Evolutionary conservation across 1,140 invertebrate genomes (phyloP), one percentile per base, ranked within the genome.

Genomic region (Trachelipus rathkii): DNA sequence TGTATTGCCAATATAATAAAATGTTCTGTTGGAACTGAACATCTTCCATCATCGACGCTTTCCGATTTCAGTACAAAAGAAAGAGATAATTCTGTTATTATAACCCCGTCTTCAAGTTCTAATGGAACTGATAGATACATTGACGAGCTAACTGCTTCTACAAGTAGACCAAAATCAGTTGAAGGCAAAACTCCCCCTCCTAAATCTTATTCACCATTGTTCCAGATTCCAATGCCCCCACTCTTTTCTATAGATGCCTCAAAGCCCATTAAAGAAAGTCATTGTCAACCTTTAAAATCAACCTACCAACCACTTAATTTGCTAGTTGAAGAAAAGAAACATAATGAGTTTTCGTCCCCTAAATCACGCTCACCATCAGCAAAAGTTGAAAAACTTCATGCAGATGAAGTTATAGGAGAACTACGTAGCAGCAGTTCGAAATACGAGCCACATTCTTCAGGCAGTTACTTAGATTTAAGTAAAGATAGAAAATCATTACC

Each of bases 171-270:
- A 15, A 60, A 60, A 19, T 60, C 50, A 13, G 50, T 19, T 19
- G 50, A 60, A 19, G 50, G 8, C 4, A 60, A 19, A 60, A 60
- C 50, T 15, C 50, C 50, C 11, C 50, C 50, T 60, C 50, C 50
- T 60, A 60, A 60, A 60, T 60, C 50, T 15, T 60, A 60, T 60
- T 60, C 50, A 15, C 50, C 50, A 15, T 60, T 60, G 19, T 60
- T 60, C 50, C 50, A 60, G 19, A 2, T 60, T 13, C 50, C 50
- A 3, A 13, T 60, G 11, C 50, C 50, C 19, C 50, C 50, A 13
- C 50, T 60, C 50, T 60, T 60, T 60, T 60, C 50, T 19, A 15
- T 60, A 19, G 50, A 60, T 60, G 11, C 50, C 8, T 13, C 11
- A 13, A 60, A 60, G 19, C 50, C 11, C 3, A 15, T 19, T 13